phyloP scores from a whole-genome alignment of 1,140 invertebrate genomes.

The Chrysoperla carnea region DNA sequence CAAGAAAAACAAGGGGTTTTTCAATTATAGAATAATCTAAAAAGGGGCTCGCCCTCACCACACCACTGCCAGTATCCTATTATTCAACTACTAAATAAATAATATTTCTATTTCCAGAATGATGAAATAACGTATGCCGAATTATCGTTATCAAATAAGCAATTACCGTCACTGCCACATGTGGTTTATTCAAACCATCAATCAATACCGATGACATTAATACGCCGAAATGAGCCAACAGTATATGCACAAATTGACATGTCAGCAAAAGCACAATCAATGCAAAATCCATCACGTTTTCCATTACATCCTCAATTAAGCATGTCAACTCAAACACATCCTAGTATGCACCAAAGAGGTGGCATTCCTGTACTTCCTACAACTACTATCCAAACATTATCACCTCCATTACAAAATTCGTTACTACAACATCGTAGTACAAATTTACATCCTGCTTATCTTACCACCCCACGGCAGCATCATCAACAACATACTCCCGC shows the following conservation, averaged over 20 bases:
- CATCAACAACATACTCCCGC: constrained; percentile 9
- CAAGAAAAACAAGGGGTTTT: no score
- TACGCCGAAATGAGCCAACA: constrained; percentile 22
- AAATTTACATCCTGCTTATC: constrained; percentile 1
- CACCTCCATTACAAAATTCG: constrained; percentile 8
- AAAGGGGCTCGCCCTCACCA: no score
- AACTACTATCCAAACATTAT: constrained; percentile 11
- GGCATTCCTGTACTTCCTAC: not conserved
- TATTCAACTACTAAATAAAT: no score
- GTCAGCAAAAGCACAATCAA: constrained; percentile 13
- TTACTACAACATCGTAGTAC: not conserved
- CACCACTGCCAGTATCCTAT: no score
- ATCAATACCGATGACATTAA: constrained; percentile 18
- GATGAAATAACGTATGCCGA: constrained; percentile 32
- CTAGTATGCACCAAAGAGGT: constrained; percentile 14
- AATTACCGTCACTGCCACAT: constrained; percentile 21
- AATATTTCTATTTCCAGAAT: constrained; percentile 13
- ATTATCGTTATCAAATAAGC: constrained; percentile 24
- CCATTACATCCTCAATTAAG: constrained; percentile 17
- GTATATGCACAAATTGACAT: constrained; percentile 31
- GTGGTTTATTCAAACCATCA: constrained; percentile 20
- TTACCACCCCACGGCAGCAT: constrained; percentile 9
- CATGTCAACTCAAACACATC: constrained; percentile 18
- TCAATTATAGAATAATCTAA: no score
- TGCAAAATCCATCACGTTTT: constrained; percentile 12